Evolutionary conservation across 1,140 invertebrate genomes (phyloP).

Genomic region (Caerostris darwini): DNA sequence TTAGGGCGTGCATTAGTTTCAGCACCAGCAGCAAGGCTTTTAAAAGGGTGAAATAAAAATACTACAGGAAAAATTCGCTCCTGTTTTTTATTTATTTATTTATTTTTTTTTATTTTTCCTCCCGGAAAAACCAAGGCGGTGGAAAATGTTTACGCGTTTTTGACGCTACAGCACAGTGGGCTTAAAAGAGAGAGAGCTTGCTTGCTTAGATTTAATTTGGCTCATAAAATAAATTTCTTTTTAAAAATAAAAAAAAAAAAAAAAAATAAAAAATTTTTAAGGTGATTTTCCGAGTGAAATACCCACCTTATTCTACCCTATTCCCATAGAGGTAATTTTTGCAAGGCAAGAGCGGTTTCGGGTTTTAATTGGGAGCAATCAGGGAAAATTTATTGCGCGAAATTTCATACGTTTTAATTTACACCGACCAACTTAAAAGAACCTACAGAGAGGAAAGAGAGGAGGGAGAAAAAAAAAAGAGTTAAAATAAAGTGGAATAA

Average conservation of each 20-base stretch:
- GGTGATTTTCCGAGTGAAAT: slow-evolving; percentile 70
- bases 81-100: background rate
- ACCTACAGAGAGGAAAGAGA: background rate
- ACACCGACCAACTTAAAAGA: slow-evolving; percentile 47
- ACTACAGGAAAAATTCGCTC: slow-evolving; percentile 27
- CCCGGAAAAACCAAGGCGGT: slow-evolving; percentile 27
- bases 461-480: background rate
- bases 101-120: background rate
- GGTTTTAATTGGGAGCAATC: slow-evolving; percentile 76
- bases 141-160: slow-evolving; percentile 70
- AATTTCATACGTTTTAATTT: slow-evolving; percentile 77
- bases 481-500: slow-evolving; percentile 42
- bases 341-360: slow-evolving; percentile 44
- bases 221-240: slow-evolving; percentile 77
- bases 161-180: background rate
- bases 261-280: slow-evolving; percentile 65
- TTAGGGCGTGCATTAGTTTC: slow-evolving; percentile 59
- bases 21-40: background rate
- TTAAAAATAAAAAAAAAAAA: background rate
- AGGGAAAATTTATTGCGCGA: slow-evolving; percentile 75
- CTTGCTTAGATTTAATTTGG: slow-evolving; percentile 69
- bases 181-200: background rate
- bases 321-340: slow-evolving; percentile 75
- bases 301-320: slow-evolving; percentile 17
- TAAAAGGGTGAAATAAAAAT: slow-evolving; percentile 53